Conservation (phyloP, 2,797 vertebrate genomes). For the Catostomus latipinnis region DNA sequence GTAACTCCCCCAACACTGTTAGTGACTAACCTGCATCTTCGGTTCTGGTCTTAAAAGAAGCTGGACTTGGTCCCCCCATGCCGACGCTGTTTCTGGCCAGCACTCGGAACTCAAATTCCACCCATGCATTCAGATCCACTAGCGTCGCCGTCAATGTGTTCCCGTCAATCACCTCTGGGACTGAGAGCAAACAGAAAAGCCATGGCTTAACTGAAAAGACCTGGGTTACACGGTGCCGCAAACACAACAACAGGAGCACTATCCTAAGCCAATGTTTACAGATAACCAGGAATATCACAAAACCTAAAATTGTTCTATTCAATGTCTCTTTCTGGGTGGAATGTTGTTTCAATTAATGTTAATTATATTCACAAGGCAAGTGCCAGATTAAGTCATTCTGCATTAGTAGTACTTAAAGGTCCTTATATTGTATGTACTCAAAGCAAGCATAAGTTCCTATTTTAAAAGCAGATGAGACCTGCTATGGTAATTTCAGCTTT, state of each 20-base stretch:
- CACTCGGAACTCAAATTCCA: slow-evolving; percentile 95
- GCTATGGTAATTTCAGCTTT: slow-evolving; percentile 38
- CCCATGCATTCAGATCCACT: slow-evolving; percentile 94
- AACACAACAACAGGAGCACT: slow-evolving; percentile 13
- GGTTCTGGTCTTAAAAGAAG: slow-evolving; percentile 92
- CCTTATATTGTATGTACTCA: slow-evolving; percentile 27
- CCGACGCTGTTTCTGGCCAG: slow-evolving; percentile 93
- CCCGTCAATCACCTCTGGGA: slow-evolving; percentile 88
- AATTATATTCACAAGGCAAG: not conserved
- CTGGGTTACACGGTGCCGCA: slow-evolving; percentile 14
- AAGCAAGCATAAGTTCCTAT: slow-evolving; percentile 33
- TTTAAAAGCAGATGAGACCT: slow-evolving; percentile 30
- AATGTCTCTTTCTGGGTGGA: not conserved
- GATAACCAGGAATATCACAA: slow-evolving; percentile 2
- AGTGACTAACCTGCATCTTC: slow-evolving; percentile 90
- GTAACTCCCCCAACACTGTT: no score
- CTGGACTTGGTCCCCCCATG: slow-evolving; percentile 91
- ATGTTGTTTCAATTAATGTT: slow-evolving; percentile 15
- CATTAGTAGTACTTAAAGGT: slow-evolving; percentile 16
- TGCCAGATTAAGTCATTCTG: slow-evolving; percentile 38
- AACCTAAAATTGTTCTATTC: not conserved
- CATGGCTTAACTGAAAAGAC: slow-evolving; percentile 24
- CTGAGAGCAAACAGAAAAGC: slow-evolving; percentile 69
- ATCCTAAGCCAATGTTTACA: slow-evolving; percentile 42
- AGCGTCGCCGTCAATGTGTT: slow-evolving; percentile 87